Evolutionary conservation across 2,113 vertebrate species (phyloP).

Genomic region (Oxyura jamaicensis): DNA sequence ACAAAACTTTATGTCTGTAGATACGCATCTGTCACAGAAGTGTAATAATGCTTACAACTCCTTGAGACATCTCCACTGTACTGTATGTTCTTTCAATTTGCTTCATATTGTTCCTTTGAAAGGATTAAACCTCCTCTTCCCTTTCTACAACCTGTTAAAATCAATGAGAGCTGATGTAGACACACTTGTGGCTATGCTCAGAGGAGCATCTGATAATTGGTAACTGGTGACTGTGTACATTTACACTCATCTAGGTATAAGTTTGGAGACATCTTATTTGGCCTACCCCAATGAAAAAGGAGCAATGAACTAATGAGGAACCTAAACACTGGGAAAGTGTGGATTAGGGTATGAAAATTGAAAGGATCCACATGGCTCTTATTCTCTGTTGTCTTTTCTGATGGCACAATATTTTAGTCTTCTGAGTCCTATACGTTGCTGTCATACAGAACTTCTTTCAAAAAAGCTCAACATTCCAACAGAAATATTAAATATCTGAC

Average conservation of each 20-base stretch:
- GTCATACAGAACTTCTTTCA: neutral
- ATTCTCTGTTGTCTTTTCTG: neutral
- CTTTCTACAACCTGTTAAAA: neutral
- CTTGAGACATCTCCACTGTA: neutral
- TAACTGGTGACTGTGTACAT: neutral
- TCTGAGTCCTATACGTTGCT: fast-evolving
- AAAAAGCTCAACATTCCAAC: neutral
- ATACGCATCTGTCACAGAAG: too few relatives aligned
- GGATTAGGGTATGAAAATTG: neutral
- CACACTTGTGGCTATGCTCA: neutral
- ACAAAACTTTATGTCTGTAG: neutral
- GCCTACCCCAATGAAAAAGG: neutral
- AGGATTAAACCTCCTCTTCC: neutral
- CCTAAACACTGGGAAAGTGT: neutral
- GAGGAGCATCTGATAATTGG: neutral
- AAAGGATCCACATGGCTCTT: fast-evolving
- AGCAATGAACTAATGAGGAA: neutral
- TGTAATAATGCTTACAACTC: neutral
- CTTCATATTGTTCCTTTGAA: neutral
- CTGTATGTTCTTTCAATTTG: neutral
- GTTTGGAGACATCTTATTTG: neutral
- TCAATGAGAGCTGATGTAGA: neutral
- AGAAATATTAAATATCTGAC: neutral
- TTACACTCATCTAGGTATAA: neutral
- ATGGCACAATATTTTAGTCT: neutral